Percentiles rank a stretch among this genome's conserved stretches.
Evolutionary conservation across 37 sponge, comb jelly and placozoan species (phyloP).

Genomic region (Amphimedon queenslandica): DNA sequence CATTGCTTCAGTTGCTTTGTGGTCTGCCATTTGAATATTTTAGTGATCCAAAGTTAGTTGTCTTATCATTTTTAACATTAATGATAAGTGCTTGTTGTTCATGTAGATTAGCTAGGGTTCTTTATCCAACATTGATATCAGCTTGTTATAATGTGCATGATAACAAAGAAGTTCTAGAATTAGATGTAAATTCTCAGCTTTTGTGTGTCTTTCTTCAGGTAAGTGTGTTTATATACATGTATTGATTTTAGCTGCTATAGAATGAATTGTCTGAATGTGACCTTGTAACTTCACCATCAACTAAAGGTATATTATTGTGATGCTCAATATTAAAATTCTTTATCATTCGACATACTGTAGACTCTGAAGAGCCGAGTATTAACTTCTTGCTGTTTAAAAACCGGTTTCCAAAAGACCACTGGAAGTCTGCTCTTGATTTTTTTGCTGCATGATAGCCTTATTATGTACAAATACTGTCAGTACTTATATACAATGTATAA

Average conservation of each 20-base stretch:
- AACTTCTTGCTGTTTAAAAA: conserved; percentile 16
- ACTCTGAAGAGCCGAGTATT: no score
- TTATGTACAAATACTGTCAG: no score
- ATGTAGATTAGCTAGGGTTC: conserved; percentile 54
- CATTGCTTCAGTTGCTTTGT: conserved; percentile 83
- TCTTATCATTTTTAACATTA: background rate
- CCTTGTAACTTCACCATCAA: no score
- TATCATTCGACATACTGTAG: no score
- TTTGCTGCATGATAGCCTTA: conserved; percentile 8
- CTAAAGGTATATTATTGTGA: no score
- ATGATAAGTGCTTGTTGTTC: no score
- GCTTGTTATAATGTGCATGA: conserved; percentile 58
- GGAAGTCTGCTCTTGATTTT: conserved; percentile 57
- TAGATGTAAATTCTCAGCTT: conserved; percentile 74
- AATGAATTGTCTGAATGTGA: no score
- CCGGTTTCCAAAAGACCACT: conserved; percentile 56
- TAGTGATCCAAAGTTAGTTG: conserved; percentile 67
- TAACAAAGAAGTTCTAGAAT: conserved; percentile 63
- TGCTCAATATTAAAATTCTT: no score
- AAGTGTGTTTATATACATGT: background rate
- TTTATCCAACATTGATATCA: conserved; percentile 82
- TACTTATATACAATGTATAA: no score
- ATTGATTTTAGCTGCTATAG: no score
- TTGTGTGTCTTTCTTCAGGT: conserved; percentile 57
- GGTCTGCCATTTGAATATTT: conserved; percentile 88